Conservation (phyloP, 1,140 invertebrate species). For the Drosophila pandora region DNA sequence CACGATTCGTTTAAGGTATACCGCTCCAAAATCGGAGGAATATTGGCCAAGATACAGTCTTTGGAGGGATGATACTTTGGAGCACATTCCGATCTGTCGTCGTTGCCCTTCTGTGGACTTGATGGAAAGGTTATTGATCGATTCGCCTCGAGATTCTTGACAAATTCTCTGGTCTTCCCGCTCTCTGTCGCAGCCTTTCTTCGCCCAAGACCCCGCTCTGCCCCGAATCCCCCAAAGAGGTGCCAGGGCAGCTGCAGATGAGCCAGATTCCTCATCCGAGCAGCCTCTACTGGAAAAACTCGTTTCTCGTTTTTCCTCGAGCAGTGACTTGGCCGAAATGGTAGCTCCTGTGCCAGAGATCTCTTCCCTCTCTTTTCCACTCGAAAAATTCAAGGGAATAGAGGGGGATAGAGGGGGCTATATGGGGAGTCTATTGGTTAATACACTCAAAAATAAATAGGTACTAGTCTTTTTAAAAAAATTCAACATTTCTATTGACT, state of each 20-base stretch:
- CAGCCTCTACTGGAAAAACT: slow-evolving; percentile 47
- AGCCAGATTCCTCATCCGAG: slow-evolving; percentile 26
- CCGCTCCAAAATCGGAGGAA: background rate
- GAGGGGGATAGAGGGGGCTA: background rate
- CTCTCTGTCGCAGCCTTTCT: background rate
- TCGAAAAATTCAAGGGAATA: too few species aligned
- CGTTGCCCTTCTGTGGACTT: slow-evolving; percentile 20
- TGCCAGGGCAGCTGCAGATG: slow-evolving; percentile 17
- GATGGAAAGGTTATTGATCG: slow-evolving; percentile 44
- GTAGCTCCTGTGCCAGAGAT: slow-evolving; percentile 13
- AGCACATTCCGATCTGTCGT: background rate
- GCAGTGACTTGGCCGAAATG: slow-evolving; percentile 3
- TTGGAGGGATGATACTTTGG: background rate
- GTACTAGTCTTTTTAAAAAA: too few species aligned
- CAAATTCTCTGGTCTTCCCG: slow-evolving; percentile 18
- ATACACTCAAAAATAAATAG: background rate
- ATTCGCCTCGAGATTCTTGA: slow-evolving; percentile 45
- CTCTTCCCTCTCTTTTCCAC: slow-evolving; percentile 3
- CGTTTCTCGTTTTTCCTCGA: slow-evolving; percentile 38
- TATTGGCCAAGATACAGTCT: background rate
- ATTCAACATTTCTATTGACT: too few species aligned
- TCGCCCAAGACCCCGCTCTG: background rate
- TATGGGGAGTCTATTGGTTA: background rate
- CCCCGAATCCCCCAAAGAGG: background rate
- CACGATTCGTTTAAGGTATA: background rate